Conservation (phyloP, 1,140 invertebrate species). For the Contarinia nasturtii region DNA sequence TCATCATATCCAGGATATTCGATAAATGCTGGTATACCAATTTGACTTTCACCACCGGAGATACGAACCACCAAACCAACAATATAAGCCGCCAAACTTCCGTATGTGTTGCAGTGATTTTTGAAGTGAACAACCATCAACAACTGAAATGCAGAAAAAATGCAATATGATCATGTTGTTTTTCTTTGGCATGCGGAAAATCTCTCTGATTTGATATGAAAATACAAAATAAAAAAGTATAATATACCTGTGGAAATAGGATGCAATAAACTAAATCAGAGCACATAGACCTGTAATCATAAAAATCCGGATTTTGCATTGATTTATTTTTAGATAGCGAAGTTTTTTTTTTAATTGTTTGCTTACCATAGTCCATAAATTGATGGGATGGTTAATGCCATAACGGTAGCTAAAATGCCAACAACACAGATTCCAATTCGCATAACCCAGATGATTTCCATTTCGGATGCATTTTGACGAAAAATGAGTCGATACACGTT, state of each 20-base stretch:
- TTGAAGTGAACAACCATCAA: constrained; percentile 94
- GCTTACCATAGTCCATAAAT: constrained; percentile 91
- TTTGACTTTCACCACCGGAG: constrained; percentile 69
- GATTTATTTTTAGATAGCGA: no score
- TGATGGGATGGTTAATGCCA: constrained; percentile 90
- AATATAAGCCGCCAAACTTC: constrained; percentile 76
- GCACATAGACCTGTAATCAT: constrained; percentile 61
- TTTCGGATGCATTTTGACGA: constrained; percentile 80
- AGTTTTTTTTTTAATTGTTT: constrained; percentile 1
- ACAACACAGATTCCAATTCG: constrained; percentile 81
- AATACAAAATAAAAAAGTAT: no score
- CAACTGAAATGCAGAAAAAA: constrained; percentile 38
- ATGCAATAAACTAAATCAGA: constrained; percentile 96
- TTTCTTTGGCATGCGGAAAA: not conserved
- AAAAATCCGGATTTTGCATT: no score
- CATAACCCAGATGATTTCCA: constrained; percentile 98
- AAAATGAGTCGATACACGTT: constrained; percentile 96
- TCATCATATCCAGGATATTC: constrained; percentile 74
- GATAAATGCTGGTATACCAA: constrained; percentile 66
- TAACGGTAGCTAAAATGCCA: constrained; percentile 76
- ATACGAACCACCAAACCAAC: constrained; percentile 74
- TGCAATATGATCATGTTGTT: not conserved
- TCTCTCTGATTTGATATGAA: no score
- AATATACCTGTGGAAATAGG: constrained; percentile 64
- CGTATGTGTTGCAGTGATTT: constrained; percentile 88